Conservation (phyloP, 1,140 invertebrate species). For the Pentalonia nigronervosa region DNA sequence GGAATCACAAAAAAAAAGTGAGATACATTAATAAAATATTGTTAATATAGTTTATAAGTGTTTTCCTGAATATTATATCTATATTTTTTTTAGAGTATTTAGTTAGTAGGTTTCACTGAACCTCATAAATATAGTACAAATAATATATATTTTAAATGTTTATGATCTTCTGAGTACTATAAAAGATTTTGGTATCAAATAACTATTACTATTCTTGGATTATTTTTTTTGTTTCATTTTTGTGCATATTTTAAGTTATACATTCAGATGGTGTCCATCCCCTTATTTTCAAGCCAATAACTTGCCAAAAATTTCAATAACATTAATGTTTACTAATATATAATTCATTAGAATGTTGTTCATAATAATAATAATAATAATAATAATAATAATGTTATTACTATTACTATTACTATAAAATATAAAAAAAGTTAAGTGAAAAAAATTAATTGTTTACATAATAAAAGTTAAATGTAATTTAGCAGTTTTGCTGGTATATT, state of each 20-base stretch:
- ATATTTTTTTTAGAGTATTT: slow-evolving; percentile 8
- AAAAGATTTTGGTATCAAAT: neutral
- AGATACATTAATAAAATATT: slow-evolving; percentile 42
- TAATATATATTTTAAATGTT: slow-evolving; percentile 32
- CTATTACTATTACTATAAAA: neutral
- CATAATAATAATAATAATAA: neutral
- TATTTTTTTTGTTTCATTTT: neutral
- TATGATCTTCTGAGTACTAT: slow-evolving; percentile 15
- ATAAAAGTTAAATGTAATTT: slow-evolving; percentile 28
- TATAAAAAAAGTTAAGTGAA: neutral
- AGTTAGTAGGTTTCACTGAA: neutral
- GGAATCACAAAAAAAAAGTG: neutral
- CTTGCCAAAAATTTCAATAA: neutral
- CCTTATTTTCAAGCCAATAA: neutral
- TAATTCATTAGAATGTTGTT: neutral
- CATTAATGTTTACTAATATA: neutral
- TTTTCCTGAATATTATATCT: slow-evolving; percentile 45
- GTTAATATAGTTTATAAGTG: slow-evolving; percentile 50
- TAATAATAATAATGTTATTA: neutral
- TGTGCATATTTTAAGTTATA: neutral
- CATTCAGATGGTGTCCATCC: neutral
- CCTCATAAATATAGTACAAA: slow-evolving; percentile 52
- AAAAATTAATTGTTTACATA: neutral
- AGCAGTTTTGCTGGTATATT: slow-evolving; percentile 23
- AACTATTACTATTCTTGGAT: neutral